Percentiles rank a stretch among this genome's conserved stretches.
Conservation (phyloP, 1,140 invertebrate genomes). For the Drosophila rufa region DNA sequence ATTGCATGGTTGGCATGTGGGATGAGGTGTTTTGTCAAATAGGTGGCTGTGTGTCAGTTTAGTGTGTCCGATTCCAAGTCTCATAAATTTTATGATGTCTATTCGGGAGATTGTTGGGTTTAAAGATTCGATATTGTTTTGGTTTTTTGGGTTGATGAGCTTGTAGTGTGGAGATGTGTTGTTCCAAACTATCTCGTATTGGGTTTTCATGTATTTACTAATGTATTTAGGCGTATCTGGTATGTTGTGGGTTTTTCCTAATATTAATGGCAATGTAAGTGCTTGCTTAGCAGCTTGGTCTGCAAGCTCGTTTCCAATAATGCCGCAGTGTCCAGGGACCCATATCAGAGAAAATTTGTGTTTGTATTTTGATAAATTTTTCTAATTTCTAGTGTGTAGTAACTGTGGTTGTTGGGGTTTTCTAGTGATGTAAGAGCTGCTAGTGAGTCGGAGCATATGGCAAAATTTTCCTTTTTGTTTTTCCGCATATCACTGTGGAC, state of each 20-base stretch:
- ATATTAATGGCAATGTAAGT: constrained; percentile 5
- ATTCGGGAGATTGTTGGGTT: constrained; percentile 2
- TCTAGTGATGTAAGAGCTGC: constrained; percentile 10
- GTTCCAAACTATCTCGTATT: neutral
- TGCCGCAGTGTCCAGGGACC: constrained; percentile 11
- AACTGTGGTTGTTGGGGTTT: neutral
- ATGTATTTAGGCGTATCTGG: constrained; percentile 5
- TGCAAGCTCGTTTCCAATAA: constrained; percentile 13
- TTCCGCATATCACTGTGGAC: neutral
- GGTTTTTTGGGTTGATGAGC: neutral
- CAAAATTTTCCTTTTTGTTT: constrained; percentile 13
- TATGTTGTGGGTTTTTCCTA: constrained; percentile 6
- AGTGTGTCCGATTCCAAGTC: constrained; percentile 4
- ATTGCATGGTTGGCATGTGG: constrained; percentile 6
- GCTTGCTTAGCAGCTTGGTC: constrained; percentile 15
- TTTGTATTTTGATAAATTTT: constrained; percentile 12
- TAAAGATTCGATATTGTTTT: neutral
- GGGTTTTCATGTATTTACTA: constrained; percentile 5
- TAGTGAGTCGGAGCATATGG: constrained; percentile 17
- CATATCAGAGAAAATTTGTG: constrained; percentile 12
- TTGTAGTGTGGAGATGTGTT: neutral
- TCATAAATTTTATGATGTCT: constrained; percentile 13
- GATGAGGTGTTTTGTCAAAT: constrained; percentile 6
- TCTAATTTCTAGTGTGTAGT: constrained; percentile 21
- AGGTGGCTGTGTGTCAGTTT: constrained; percentile 11